Percentiles rank a stretch among this genome's conserved stretches.
phyloP scores from a whole-genome alignment of 92 coral and sea anemone species.

The Epizoanthus illoricatus region DNA sequence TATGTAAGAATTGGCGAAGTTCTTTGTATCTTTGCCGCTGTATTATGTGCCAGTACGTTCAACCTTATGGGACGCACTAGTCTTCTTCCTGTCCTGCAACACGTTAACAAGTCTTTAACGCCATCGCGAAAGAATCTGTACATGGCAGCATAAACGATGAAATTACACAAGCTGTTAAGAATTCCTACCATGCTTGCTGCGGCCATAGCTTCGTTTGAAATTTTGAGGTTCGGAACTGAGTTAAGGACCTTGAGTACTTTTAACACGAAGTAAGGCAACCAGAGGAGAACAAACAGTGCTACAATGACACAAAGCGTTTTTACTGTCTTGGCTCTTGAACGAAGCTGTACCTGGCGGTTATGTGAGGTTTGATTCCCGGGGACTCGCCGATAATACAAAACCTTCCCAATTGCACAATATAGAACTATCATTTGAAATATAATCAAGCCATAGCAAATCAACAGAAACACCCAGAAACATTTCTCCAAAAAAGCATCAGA shows the following conservation, averaged over 20 bases:
- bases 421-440: constrained; percentile 23
- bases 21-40: no score
- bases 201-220: constrained; percentile 13
- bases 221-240: neutral
- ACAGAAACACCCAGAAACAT: constrained; percentile 31
- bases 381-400: constrained; percentile 5
- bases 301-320: constrained; percentile 25
- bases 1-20: no score
- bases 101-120: constrained; percentile 3
- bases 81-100: neutral
- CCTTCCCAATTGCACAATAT: constrained; percentile 22
- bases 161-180: constrained; percentile 30
- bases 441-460: constrained; percentile 5
- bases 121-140: constrained; percentile 32
- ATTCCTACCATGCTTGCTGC: constrained; percentile 37
- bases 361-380: neutral
- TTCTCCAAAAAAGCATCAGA: constrained; percentile 4
- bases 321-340: constrained; percentile 16
- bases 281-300: constrained; percentile 6
- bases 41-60: no score
- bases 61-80: neutral
- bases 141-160: constrained; percentile 35
- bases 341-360: constrained; percentile 3
- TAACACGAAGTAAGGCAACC: constrained; percentile 27
- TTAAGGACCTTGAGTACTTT: constrained; percentile 19